Evolutionary conservation across 2,113 vertebrate genomes (phyloP).

Genomic region (Callospermophilus lateralis): DNA sequence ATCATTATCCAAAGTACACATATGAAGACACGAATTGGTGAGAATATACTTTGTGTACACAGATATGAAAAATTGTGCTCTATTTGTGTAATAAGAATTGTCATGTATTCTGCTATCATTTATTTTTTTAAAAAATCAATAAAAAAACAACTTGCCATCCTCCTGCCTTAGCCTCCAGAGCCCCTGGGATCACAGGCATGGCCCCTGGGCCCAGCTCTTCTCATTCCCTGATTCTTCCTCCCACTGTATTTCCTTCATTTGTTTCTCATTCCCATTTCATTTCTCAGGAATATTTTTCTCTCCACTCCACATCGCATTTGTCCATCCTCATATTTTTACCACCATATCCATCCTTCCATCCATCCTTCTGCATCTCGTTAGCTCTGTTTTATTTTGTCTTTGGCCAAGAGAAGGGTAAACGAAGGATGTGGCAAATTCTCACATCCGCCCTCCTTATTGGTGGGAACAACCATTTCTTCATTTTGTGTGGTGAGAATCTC

Average conservation of each 20-base stretch:
- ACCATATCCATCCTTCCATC: neutral
- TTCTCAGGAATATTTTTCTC: neutral
- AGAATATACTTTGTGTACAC: too few relatives aligned
- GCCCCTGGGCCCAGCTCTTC: too few relatives aligned
- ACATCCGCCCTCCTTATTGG: constrained; percentile 50
- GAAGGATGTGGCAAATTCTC: neutral
- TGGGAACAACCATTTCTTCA: constrained; percentile 43
- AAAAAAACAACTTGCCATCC: too few relatives aligned
- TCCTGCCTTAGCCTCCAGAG: too few relatives aligned
- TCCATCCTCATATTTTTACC: neutral
- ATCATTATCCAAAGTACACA: too few relatives aligned
- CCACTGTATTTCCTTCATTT: too few relatives aligned
- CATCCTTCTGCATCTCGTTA: neutral
- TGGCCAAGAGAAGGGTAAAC: constrained; percentile 17
- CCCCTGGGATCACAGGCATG: too few relatives aligned
- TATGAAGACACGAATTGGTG: too few relatives aligned
- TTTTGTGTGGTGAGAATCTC: constrained; percentile 52
- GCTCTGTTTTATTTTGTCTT: neutral
- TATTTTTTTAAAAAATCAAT: too few relatives aligned
- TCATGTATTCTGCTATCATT: too few relatives aligned
- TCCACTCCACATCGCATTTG: neutral
- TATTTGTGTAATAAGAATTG: too few relatives aligned
- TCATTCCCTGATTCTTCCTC: neutral
- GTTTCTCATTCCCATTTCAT: neutral
- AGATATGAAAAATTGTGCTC: too few relatives aligned